Base-by-base conservation (phyloP, 2,888 invertebrate species). In the Branchellion lobata region DNA sequence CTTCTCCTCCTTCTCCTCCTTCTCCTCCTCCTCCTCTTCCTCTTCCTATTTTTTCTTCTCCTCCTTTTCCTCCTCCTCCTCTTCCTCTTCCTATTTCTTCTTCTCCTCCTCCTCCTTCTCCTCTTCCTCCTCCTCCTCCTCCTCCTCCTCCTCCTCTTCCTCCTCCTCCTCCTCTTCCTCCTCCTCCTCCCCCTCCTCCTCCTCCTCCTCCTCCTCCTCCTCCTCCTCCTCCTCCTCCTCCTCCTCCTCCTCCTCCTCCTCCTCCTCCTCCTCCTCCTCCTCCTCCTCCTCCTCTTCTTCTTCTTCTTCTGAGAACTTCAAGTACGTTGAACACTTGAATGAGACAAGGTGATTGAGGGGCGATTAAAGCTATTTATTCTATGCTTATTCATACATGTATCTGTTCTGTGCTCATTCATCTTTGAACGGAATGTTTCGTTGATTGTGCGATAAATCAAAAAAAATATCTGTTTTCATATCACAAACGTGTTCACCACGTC, bases 141-240 rank as follows among this genome's bases (percentile, higher is more conserved):
- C 33, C 0, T 78, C 78, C 0, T 69, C 78, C 0, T 69, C 78
- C 27, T 68, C 47, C 31, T 71, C 47, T 29, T 78, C 47, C 1
- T 77, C 65, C 1, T 77, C 77, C 29, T 78, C 78, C 0, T 78
- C 68, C 24, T 68, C 68, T 0, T 68, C 78, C 5, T 78, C 68
- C 2, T 68, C 61, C 24, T 78, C 78, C 5, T 57, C 68, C 18
- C 34, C 79, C 1, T 75, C 79, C 51, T 79, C 79, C 24, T 79
- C 79, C 5, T 79, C 74, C 24, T 53, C 73, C 1, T 72, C 69
- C 1, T 72, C 69, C 31, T 72, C 69, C n/a, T 40, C 57, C 0
- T 77, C 31, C 18, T 79, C 75, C 1, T 24, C 47, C 0, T 24
- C 40, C 3, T 75, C 75, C 18, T 47, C 74, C 0, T 40, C 14